Evolutionary conservation across 2,888 invertebrate species (phyloP).

Genomic region (Tenthredo amoena): DNA sequence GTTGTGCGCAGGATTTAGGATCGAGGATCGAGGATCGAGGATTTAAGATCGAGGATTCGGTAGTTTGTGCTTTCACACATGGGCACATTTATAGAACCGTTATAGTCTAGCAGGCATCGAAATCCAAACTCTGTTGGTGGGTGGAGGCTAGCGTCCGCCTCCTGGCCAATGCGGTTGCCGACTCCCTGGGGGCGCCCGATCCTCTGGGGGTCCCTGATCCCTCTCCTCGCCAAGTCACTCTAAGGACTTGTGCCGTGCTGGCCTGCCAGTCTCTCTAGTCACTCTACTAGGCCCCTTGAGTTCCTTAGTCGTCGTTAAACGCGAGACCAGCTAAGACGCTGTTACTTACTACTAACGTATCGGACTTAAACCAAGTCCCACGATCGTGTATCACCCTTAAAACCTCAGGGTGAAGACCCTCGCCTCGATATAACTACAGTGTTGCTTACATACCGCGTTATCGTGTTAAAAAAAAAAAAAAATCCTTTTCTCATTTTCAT

Average conservation of each 20-base stretch:
- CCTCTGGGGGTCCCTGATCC: constrained; percentile 69
- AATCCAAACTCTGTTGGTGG: constrained; percentile 64
- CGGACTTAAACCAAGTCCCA: constrained; percentile 1
- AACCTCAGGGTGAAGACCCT: not conserved
- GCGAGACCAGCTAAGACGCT: constrained; percentile 45
- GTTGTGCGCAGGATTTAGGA: not conserved
- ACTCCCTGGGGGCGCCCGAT: constrained; percentile 75
- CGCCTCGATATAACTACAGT: not conserved
- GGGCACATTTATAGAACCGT: constrained; percentile 21
- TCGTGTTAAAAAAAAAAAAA: not conserved
- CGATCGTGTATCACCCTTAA: not conserved
- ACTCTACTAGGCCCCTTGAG: constrained; percentile 49
- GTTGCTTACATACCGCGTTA: not conserved
- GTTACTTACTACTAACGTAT: not conserved
- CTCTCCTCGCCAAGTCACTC: constrained; percentile 52
- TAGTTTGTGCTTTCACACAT: not conserved
- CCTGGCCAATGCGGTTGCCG: constrained; percentile 77
- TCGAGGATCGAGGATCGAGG: not conserved
- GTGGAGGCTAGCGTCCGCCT: constrained; percentile 75
- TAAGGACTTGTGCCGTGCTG: constrained; percentile 52
- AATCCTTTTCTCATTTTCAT: not conserved
- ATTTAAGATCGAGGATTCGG: not conserved
- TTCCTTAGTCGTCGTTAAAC: constrained; percentile 50
- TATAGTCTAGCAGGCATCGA: constrained; percentile 48
- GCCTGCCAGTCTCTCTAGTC: constrained; percentile 47